Conservation (phyloP, 2,797 vertebrate species). For the Telmatherina bonti region DNA sequence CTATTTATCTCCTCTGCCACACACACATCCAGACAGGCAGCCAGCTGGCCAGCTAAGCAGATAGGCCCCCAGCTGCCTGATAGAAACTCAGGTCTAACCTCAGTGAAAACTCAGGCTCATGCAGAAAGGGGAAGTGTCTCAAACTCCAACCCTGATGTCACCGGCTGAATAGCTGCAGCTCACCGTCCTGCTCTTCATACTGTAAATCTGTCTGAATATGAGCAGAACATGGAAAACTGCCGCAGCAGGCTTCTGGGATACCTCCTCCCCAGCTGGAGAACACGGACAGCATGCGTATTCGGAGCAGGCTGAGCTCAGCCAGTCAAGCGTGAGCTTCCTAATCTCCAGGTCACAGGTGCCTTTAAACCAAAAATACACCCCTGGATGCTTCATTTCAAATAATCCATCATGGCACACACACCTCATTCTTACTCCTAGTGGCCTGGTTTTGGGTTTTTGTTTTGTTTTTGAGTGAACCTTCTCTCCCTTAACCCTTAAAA, state of each 20-base stretch:
- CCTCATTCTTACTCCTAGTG: neutral
- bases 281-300: slow-evolving; percentile 33
- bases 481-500: neutral
- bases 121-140: neutral
- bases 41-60: slow-evolving; percentile 23
- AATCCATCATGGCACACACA: neutral
- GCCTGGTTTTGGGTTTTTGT: neutral
- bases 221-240: no score
- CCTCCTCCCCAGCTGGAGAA: slow-evolving; percentile 52
- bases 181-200: slow-evolving; percentile 22
- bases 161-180: slow-evolving; percentile 33
- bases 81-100: neutral
- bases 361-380: slow-evolving; percentile 44
- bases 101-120: neutral
- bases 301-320: slow-evolving; percentile 20
- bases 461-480: neutral
- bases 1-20: slow-evolving; percentile 49
- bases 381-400: slow-evolving; percentile 23
- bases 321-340: slow-evolving; percentile 27
- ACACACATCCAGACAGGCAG: neutral
- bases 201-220: slow-evolving; percentile 49
- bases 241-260: slow-evolving; percentile 19
- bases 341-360: slow-evolving; percentile 50
- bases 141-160: slow-evolving; percentile 7
- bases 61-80: slow-evolving; percentile 6